phyloP scores from a whole-genome alignment of 2,797 vertebrate genomes.

The Luscinia luscinia region DNA sequence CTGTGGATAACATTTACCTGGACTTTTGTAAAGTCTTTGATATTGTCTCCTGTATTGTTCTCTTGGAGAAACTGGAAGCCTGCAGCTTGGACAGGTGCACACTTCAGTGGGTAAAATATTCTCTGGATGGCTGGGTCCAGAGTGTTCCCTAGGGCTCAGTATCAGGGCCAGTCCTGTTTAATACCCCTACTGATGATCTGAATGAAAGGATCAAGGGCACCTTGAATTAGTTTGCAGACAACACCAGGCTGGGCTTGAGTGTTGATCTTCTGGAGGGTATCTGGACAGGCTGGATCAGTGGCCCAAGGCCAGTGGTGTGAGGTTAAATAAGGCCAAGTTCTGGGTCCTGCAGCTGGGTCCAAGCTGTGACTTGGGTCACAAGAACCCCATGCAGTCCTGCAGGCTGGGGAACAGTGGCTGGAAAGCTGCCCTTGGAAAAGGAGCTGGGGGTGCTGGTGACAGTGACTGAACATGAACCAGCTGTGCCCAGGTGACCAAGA shows the following conservation, averaged over 20 bases:
- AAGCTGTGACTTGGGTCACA: background rate
- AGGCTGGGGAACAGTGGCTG: background rate
- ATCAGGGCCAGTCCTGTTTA: background rate
- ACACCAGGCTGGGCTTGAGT: background rate
- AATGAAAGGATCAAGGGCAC: background rate
- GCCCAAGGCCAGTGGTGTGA: background rate
- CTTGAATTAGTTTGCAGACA: background rate
- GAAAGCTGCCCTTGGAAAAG: background rate
- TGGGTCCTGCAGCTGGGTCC: background rate
- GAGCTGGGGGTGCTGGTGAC: accelerated
- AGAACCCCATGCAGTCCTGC: accelerated
- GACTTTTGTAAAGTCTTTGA: background rate
- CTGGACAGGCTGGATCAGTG: background rate
- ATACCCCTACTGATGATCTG: background rate
- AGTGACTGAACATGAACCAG: background rate
- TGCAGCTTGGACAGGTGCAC: background rate
- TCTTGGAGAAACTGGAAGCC: background rate
- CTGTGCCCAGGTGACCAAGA: background rate
- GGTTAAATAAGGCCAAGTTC: background rate
- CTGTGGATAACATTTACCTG: background rate
- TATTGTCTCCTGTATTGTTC: background rate
- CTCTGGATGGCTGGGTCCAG: background rate
- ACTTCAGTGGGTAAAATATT: background rate
- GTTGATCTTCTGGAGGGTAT: background rate
- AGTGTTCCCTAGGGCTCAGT: background rate